Conservation (phyloP, 2,888 invertebrate genomes). For the Cerceris ruficornis region DNA sequence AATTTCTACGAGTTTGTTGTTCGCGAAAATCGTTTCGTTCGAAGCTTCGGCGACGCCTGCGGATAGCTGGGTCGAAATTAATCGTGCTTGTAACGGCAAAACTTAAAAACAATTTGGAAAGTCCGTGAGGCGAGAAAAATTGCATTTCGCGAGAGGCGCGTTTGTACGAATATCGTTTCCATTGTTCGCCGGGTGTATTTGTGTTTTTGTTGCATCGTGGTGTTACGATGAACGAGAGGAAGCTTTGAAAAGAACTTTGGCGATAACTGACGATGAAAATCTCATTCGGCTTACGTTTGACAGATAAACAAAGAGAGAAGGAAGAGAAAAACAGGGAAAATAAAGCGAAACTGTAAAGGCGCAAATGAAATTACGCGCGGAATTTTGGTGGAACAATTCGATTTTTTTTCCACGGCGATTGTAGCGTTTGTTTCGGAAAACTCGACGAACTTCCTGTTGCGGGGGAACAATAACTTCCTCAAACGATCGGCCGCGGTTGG, state of each 20-base stretch:
- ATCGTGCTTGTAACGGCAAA: not conserved
- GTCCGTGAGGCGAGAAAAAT: not conserved
- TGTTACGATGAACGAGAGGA: not conserved
- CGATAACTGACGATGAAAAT: not conserved
- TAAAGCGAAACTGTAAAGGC: too few species aligned
- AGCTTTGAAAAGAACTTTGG: not conserved
- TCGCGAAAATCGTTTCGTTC: conserved; percentile 22
- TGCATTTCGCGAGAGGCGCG: too few species aligned
- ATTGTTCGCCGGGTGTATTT: not conserved
- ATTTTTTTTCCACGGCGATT: too few species aligned
- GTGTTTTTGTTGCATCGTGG: not conserved
- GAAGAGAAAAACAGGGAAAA: too few species aligned
- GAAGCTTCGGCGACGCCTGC: not conserved
- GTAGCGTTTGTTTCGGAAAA: too few species aligned
- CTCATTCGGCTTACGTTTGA: not conserved
- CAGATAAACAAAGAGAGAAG: too few species aligned
- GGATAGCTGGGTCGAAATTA: not conserved
- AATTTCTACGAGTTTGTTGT: conserved; percentile 34
- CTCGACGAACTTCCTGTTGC: too few species aligned
- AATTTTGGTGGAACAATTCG: too few species aligned
- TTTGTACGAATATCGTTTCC: too few species aligned
- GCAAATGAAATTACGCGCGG: too few species aligned
- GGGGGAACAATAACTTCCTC: too few species aligned
- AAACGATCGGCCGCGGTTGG: too few species aligned
- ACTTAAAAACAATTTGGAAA: not conserved